Evolutionary conservation across 2,113 vertebrate genomes (phyloP), one percentile per base, ranked within the genome.

Genomic region (Speoplatyrhinus poulsoni): DNA sequence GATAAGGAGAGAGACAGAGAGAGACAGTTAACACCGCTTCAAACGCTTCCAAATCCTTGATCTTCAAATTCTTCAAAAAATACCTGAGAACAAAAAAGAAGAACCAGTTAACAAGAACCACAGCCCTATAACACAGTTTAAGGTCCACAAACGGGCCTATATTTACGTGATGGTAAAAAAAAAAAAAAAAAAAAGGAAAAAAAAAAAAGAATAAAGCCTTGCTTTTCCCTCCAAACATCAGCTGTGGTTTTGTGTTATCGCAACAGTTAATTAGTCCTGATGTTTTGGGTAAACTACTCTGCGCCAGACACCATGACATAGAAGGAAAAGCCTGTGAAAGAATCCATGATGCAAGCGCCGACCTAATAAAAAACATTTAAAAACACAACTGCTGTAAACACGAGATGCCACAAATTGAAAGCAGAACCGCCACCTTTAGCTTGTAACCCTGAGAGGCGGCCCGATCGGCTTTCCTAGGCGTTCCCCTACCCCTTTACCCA

Each of bases 51-150:
- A 76, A 76, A 41, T 41, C 41, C 47, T 17, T 48, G 41, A 15
- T 41, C 3, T 41, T 17, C 6, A 12, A 17, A 52, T 15, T 52
- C 13, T 46, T 26, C 11, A 6, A 47, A 10, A 62, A 9, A 77
- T 58, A 53, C 46, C 19, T 41, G 36, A 41, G 36, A 41, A 41
- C 36, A 41, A 41, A 41, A 41, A 41, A 7, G 7, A 72, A 60
- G 60, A 62, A 80, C 75, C 70, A 59, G 70, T 85, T 89, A 84
- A 90, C 77, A 46, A 86, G 82, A 80, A 86, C 55, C 82, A 81
- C 61, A 77, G 83, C 32, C 79, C 72, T 49, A 79, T 76, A 80
- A 87, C 86, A 46, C 57, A 1, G 50, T 70, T 73, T 60, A 73
- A 62, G 65, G 70, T 16, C 55, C 36, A 49, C 46, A 61, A 62